Evolutionary conservation across 2,113 vertebrate species (phyloP), one percentile per base, ranked within the genome.

Genomic region (Chaetops frenatus): DNA sequence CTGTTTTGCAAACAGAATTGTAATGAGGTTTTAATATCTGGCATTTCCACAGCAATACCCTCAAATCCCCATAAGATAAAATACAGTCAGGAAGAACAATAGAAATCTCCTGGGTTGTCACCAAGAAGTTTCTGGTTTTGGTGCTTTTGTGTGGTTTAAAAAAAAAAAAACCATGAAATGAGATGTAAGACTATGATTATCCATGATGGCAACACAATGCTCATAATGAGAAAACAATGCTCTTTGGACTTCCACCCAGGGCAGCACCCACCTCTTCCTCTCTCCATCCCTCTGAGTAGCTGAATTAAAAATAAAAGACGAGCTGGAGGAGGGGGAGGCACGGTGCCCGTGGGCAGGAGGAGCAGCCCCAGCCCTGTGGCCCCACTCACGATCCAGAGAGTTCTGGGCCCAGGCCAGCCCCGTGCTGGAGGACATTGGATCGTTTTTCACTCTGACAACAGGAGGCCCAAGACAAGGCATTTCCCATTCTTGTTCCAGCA

Each of bases 1-100:
- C 86, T 89, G 84, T 91, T 95, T 97, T 93, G 93, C 90, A 91
- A 95, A 94, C 84, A 93, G 38, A 88, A 94, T 18, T 86, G 88
- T 82, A 93, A 93, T 74, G 92, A 97, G 86, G 24, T 86, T 95
- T 90, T 85, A 94, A 90, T 94, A 92, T 88, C 80, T 96, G 81
- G 71, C 90, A 88, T 95, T 95, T 95, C 92, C 90, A 96, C 72
- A 82, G 94, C 85, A 94, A 66, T 77, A 85, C n/a, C 12, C 84
- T 85, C 61, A 84, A 87, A 93, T 83, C 35, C 38, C 54, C 81
- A 66, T 81, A 95, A 95, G 85, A 88, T 93, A 80, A 91, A 90
- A 90, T 36, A 83, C 54, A 90, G 50, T 31, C 67, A 87, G 87
- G 81, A 94, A 85, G 91, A 95, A 83, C 62, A 91, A 47, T 66